phyloP scores from a whole-genome alignment of 2,113 vertebrate genomes.

The Python bivittatus region DNA sequence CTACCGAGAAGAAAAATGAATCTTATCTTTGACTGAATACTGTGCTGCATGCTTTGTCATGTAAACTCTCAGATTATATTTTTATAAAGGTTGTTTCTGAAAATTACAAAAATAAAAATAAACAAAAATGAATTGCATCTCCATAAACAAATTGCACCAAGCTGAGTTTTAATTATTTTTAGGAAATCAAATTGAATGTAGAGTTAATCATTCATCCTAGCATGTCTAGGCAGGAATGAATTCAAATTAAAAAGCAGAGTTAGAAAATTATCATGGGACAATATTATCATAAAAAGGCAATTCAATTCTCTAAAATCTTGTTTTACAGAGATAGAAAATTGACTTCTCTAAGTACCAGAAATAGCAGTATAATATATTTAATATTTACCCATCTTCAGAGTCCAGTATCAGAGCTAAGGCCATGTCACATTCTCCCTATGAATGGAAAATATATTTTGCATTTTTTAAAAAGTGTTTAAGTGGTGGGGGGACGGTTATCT shows the following conservation, averaged over 20 bases:
- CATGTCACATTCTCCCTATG: background rate
- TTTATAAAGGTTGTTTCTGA: background rate
- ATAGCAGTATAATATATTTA: background rate
- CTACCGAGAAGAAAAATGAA: constrained; percentile 2
- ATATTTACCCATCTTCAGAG: background rate
- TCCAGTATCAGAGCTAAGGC: background rate
- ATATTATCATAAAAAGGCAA: constrained; percentile 13
- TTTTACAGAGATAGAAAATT: background rate
- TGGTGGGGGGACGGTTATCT: background rate
- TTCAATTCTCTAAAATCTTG: background rate
- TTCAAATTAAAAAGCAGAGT: constrained; percentile 13
- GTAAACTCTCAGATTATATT: background rate
- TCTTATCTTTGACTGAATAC: constrained; percentile 9
- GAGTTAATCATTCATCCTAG: constrained; percentile 25
- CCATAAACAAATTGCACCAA: background rate
- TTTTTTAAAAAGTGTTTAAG: background rate
- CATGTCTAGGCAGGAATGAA: background rate
- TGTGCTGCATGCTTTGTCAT: background rate
- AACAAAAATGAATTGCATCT: constrained; percentile 13
- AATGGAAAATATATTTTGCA: background rate
- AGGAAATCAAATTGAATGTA: constrained; percentile 18
- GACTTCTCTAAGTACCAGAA: background rate
- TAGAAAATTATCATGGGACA: constrained; percentile 15
- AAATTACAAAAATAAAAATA: background rate
- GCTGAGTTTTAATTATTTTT: constrained; percentile 25